Base-by-base conservation (phyloP, 2,113 vertebrate species). In the Paraplagusia blochii region DNA sequence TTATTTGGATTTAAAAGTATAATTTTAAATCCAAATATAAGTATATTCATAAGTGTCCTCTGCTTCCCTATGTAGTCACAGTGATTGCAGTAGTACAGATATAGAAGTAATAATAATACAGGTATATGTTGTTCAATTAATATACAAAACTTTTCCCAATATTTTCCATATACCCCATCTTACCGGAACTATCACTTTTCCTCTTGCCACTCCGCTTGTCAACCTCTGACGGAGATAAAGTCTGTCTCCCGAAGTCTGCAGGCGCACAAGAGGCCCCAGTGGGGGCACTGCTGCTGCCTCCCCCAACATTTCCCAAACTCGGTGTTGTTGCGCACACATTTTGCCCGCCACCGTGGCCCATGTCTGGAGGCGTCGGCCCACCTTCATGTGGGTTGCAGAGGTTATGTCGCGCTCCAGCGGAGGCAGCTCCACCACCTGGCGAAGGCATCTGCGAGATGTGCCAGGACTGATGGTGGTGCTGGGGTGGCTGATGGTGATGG, bases 141-240 rank as follows among this genome's bases (percentile, higher is more conserved):
- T n/a, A n/a, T n/a, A n/a, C n/a, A n/a, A n/a, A n/a, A n/a, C n/a
- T n/a, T n/a, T n/a, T n/a, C n/a, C n/a, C n/a, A n/a, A n/a, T n/a
- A n/a, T 11, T 11, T 39, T 39, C 11, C 9, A 12, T 39, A 12
- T 39, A 8, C 11, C 11, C 11, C 36, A 2, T 64, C 88, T 92
- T 92, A 99, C 96, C 96, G 93, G 95, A 96, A 74, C 94, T 96
- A 88, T 99, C 95, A 86, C 94, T 95, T 90, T 97, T 97, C 82
- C 95, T 91, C 72, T 99, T 98, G 72, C 90, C 68, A 49, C 85
- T 91, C 69, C 95, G 89, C 88, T 98, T 99, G 86, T 99, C 95
- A 0, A 92, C 93, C 80, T 99, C 96, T 16, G 90, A 91, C 8
- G 96, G 94, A 63, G 94, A 97, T 84, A 96, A 87, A 56, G 94